Evolutionary conservation across 2,888 invertebrate genomes (phyloP).

Genomic region (Mactromeris polynyma): DNA sequence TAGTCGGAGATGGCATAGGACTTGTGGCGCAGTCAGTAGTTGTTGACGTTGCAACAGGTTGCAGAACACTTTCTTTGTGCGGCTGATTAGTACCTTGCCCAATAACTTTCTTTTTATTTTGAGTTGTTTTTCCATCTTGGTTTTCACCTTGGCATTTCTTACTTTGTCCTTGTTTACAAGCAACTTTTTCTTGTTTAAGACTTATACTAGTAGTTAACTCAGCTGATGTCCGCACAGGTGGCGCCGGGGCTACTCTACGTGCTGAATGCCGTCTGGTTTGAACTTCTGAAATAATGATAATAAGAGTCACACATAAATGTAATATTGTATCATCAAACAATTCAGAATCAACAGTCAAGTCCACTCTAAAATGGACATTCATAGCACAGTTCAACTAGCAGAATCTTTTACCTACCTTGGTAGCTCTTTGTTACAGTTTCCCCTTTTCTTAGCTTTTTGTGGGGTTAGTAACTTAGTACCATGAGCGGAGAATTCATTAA

Average conservation of each 20-base stretch:
- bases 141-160: not conserved
- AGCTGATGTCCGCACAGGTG: conserved; percentile 39
- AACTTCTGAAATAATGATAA: conserved; percentile 18
- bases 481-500: too few species aligned
- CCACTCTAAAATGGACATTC: too few species aligned
- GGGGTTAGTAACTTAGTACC: too few species aligned
- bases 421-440: too few species aligned
- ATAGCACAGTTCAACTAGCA: too few species aligned
- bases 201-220: conserved; percentile 2
- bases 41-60: not conserved
- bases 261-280: conserved; percentile 43
- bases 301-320: too few species aligned
- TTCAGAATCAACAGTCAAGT: too few species aligned
- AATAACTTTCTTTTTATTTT: not conserved
- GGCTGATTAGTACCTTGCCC: not conserved
- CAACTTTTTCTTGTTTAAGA: not conserved
- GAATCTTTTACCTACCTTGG: too few species aligned
- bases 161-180: not conserved
- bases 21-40: conserved; percentile 43
- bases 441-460: too few species aligned
- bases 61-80: not conserved
- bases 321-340: too few species aligned
- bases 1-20: conserved; percentile 51
- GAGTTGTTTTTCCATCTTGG: not conserved
- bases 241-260: conserved; percentile 55